These are phyloP conservation scores for Drosophila subsilvestris DNA, from an alignment of 2,888 invertebrate genomes.

Conservation along the genomic window DNA sequence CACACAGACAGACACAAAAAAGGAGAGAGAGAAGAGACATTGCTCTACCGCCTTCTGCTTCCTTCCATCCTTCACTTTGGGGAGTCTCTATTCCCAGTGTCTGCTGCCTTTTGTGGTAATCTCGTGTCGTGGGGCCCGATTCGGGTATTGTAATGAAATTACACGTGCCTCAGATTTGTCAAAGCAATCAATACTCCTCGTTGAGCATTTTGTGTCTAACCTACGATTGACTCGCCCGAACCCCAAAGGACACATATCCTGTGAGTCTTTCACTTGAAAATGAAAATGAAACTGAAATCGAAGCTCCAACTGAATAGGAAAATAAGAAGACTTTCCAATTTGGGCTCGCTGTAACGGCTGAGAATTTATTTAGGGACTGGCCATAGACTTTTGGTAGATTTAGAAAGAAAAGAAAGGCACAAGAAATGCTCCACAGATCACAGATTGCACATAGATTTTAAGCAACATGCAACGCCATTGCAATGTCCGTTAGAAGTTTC, in stretches of 20 bases:
- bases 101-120: conserved; percentile 63
- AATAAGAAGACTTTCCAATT: too few species aligned
- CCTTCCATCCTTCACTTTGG: conserved; percentile 69
- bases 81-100: conserved; percentile 54
- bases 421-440: neutral
- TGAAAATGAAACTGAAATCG: conserved; percentile 88
- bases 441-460: too few species aligned
- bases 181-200: conserved; percentile 68
- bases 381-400: too few species aligned
- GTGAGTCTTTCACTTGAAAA: conserved; percentile 74
- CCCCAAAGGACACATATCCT: conserved; percentile 64
- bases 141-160: conserved; percentile 69
- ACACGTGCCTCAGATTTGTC: conserved; percentile 69
- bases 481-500: neutral
- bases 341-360: too few species aligned
- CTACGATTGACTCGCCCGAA: conserved; percentile 25
- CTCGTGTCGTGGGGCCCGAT: conserved; percentile 32
- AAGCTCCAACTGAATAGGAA: too few species aligned
- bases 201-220: conserved; percentile 28
- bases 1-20: conserved; percentile 23
- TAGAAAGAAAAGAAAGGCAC: too few species aligned
- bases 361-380: too few species aligned
- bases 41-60: conserved; percentile 38
- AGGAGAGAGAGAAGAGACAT: conserved; percentile 29
- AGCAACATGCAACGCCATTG: too few species aligned